Evolutionary conservation across 1,140 invertebrate species (phyloP), one percentile per base, ranked within the genome.

Genomic region (Ridgeia piscesae): DNA sequence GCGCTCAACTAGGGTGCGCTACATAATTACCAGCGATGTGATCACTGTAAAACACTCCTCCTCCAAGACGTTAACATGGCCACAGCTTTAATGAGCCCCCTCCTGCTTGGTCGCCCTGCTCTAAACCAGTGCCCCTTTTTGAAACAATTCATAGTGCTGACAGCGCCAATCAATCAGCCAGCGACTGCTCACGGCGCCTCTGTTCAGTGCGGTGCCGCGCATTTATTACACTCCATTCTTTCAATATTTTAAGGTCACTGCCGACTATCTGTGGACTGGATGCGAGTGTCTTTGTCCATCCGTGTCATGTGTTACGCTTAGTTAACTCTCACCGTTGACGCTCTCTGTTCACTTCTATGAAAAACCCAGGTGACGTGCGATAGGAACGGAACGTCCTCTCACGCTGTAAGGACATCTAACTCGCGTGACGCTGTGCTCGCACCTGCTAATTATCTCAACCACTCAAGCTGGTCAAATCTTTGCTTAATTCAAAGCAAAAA

Each of bases 81-180:
- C 8, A 21, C 58, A 21, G 58, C 6, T 77, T 77, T 77, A 77
- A 77, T 1, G 27, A 31, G 27, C 2, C 58, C 58, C 58, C 58
- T 77, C 58, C 58, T 77, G 27, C 58, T 77, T 77, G 58, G 27
- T 31, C 58, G 17, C 2, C 58, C 27, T 21, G 58, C 58, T 77
- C 17, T 27, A 77, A 77, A 77, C 58, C 17, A 77, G 58, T 77
- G 58, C 58, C 58, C 58, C 58, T 77, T 77, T 77, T 77, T 77
- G 58, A 77, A 77, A 77, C 58, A 77, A 77, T 77, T 77, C 58
- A 77, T 77, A 77, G 58, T 77, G 58, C 58, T 77, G 58, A 77
- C 58, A 77, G 27, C 17, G 27, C 58, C 58, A 77, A 77, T 77
- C 58, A 77, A 77, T 77, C 58, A 77, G 42, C 11, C 58, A 27